Conservation (phyloP, 2,797 vertebrate genomes). For the Myoxocephalus aenaeus region DNA sequence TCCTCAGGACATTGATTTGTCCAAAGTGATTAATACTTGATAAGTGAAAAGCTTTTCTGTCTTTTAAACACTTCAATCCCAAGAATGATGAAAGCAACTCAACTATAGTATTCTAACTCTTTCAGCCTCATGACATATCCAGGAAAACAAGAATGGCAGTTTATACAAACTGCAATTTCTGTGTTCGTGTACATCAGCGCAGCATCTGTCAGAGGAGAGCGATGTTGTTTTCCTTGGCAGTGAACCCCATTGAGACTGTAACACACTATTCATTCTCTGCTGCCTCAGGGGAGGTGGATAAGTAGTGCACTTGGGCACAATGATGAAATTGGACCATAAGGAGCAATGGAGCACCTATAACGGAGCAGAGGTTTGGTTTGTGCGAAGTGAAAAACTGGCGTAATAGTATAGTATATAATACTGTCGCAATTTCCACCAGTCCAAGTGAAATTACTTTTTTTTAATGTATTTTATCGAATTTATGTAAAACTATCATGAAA, state of each 20-base stretch:
- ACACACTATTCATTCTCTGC: slow-evolving; percentile 48
- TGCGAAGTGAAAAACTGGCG: slow-evolving; percentile 1
- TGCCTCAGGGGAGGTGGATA: slow-evolving; percentile 54
- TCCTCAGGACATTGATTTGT: slow-evolving; percentile 62
- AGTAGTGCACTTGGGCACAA: slow-evolving; percentile 58
- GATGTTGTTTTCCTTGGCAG: slow-evolving; percentile 73
- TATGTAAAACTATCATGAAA: neutral
- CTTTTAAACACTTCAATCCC: slow-evolving; percentile 1
- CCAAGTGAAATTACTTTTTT: slow-evolving; percentile 2
- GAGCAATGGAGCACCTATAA: slow-evolving; percentile 35
- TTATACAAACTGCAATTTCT: slow-evolving; percentile 4
- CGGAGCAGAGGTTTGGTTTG: slow-evolving; percentile 12
- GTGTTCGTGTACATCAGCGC: slow-evolving; percentile 30
- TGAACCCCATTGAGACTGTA: slow-evolving; percentile 58
- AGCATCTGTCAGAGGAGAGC: slow-evolving; percentile 53
- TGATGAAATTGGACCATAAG: slow-evolving; percentile 55
- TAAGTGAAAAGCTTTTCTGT: slow-evolving; percentile 23
- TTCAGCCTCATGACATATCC: neutral
- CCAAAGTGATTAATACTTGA: slow-evolving; percentile 43
- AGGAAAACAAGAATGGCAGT: slow-evolving; percentile 4
- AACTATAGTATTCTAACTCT: slow-evolving; percentile 24
- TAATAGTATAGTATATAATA: neutral
- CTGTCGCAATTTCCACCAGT: slow-evolving; percentile 2
- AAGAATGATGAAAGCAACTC: slow-evolving; percentile 8
- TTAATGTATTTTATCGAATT: neutral